phyloP scores from a whole-genome alignment of 2,113 vertebrate genomes.

The Pica pica region DNA sequence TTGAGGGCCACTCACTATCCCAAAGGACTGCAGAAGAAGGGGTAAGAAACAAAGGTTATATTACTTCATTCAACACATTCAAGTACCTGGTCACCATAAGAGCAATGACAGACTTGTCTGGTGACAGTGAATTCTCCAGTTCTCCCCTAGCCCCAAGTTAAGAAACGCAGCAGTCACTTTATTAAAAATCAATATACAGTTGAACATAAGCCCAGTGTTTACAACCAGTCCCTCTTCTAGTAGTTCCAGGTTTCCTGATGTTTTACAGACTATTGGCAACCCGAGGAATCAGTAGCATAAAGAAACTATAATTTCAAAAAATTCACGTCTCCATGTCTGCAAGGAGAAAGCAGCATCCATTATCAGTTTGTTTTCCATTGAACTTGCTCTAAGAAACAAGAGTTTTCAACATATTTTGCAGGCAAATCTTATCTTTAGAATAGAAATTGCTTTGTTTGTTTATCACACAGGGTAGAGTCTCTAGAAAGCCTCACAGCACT shows the following conservation, averaged over 20 bases:
- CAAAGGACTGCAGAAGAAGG: not conserved
- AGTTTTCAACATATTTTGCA: not conserved
- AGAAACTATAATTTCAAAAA: not conserved
- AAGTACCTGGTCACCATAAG: rapidly evolving
- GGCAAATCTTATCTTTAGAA: not conserved
- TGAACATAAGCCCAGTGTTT: slow-evolving; percentile 41
- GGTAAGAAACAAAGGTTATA: not conserved
- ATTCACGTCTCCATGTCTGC: not conserved
- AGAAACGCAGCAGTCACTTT: slow-evolving; percentile 32
- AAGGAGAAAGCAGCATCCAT: not conserved
- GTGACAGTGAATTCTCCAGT: not conserved
- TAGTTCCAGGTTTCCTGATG: not conserved
- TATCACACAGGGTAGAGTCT: not conserved
- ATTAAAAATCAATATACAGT: slow-evolving; percentile 41
- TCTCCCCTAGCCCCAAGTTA: not conserved
- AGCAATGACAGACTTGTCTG: not conserved
- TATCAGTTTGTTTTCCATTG: not conserved
- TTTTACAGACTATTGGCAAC: slow-evolving; percentile 1
- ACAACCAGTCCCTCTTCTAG: not conserved
- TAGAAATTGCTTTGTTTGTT: not conserved
- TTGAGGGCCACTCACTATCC: not conserved
- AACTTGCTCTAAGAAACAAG: not conserved
- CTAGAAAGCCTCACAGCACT: not conserved
- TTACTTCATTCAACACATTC: not conserved
- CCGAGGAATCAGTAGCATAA: slow-evolving; percentile 35